Evolutionary conservation across 2,797 vertebrate genomes (phyloP).

Genomic region (Buceros bicornis): DNA sequence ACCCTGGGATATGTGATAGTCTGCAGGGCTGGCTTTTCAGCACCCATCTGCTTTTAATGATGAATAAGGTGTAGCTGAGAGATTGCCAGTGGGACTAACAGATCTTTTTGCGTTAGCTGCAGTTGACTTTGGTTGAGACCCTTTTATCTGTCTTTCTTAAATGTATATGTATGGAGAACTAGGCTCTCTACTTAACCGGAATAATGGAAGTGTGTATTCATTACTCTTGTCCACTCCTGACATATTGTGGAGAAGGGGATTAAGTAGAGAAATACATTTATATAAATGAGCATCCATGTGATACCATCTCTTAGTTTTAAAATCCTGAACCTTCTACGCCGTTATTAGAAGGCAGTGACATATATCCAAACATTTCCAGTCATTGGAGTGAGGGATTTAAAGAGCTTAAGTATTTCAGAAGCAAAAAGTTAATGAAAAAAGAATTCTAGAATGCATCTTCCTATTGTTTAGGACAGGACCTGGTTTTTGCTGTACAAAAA

Average conservation of each 20-base stretch:
- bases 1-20: background rate
- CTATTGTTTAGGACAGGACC: background rate
- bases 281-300: background rate
- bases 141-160: background rate
- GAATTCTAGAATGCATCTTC: background rate
- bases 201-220: background rate
- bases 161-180: background rate
- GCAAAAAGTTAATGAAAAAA: background rate
- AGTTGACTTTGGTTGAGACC: background rate
- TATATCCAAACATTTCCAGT: background rate
- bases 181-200: background rate
- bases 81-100: background rate
- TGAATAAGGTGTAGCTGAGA: background rate
- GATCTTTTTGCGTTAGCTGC: background rate
- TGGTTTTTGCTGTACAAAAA: background rate
- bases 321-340: background rate
- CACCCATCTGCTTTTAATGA: background rate
- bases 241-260: background rate
- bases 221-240: background rate
- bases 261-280: background rate
- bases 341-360: background rate
- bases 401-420: background rate
- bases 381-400: background rate
- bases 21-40: background rate
- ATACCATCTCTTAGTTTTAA: background rate